These are phyloP conservation scores for Synergus gifuensis DNA, from an alignment of 2,888 invertebrate species.

Conservation along the genomic window DNA sequence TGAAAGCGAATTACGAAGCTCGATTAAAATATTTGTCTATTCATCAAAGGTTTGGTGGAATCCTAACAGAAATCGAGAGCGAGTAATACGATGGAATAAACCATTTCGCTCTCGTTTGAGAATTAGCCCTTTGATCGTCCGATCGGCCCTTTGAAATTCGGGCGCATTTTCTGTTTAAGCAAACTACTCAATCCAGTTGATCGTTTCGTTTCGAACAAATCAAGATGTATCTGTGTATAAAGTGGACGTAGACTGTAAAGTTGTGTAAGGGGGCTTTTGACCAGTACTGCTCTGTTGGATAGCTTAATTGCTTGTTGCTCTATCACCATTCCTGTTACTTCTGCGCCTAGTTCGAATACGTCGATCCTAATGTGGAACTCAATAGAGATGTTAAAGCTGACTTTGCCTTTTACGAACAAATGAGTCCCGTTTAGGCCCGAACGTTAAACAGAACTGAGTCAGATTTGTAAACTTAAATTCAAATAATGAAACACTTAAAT, in stretches of 20 bases:
- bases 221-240: background rate
- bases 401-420: background rate
- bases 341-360: background rate
- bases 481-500: background rate
- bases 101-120: slow-evolving; percentile 12
- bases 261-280: background rate
- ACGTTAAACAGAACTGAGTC: background rate
- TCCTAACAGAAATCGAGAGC: background rate
- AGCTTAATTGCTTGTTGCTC: slow-evolving; percentile 27
- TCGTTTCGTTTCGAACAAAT: slow-evolving; percentile 20
- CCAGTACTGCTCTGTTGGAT: background rate
- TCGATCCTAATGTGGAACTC: background rate
- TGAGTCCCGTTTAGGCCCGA: background rate
- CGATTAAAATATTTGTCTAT: slow-evolving; percentile 1
- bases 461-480: background rate
- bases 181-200: background rate
- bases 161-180: background rate
- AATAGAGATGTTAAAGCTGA: background rate
- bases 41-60: background rate
- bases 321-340: slow-evolving; percentile 6
- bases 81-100: background rate
- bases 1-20: background rate
- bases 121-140: slow-evolving; percentile 27
- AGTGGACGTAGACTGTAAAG: background rate
- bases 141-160: slow-evolving; percentile 21